A percentile compares a stretch with the other conserved stretches of the same genome.
phyloP scores from a whole-genome alignment of 2,888 invertebrate species.

The Noctua comes region DNA sequence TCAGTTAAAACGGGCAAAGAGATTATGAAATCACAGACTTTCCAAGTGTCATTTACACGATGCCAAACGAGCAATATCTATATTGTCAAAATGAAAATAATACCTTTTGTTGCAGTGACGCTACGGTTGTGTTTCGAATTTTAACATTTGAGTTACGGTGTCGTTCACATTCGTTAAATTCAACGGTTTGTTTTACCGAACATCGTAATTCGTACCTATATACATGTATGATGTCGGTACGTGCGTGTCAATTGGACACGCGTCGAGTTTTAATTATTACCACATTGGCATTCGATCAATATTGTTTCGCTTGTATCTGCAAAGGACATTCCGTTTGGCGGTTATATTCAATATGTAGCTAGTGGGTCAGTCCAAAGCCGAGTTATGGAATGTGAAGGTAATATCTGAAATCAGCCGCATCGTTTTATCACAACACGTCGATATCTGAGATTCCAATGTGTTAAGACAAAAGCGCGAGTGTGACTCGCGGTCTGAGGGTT shows the following conservation, averaged over 20 bases:
- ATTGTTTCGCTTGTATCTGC: constrained; percentile 40
- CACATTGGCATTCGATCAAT: constrained; percentile 55
- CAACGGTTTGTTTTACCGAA: constrained; percentile 25
- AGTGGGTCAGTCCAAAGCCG: not conserved
- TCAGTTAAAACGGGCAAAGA: not conserved
- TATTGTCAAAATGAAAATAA: not conserved
- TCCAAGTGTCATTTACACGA: not conserved
- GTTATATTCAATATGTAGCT: constrained; percentile 36
- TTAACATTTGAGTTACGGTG: constrained; percentile 19
- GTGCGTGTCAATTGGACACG: constrained; percentile 39
- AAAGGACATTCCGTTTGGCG: constrained; percentile 29
- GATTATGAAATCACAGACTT: not conserved
- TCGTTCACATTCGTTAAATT: constrained; percentile 23
- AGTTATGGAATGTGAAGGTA: constrained; percentile 36
- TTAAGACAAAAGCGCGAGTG: not conserved
- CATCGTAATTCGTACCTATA: constrained; percentile 5
- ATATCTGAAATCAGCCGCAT: constrained; percentile 29
- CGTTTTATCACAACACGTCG: not conserved
- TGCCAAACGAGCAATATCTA: not conserved
- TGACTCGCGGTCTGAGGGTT: not conserved
- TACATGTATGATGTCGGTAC: constrained; percentile 8
- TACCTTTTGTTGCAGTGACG: not conserved
- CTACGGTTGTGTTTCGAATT: constrained; percentile 13
- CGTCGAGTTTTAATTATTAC: constrained; percentile 53
- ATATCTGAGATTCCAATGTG: constrained; percentile 1